Base-by-base conservation (phyloP, 1,140 invertebrate species). In the Cardiocondyla obscurior region DNA sequence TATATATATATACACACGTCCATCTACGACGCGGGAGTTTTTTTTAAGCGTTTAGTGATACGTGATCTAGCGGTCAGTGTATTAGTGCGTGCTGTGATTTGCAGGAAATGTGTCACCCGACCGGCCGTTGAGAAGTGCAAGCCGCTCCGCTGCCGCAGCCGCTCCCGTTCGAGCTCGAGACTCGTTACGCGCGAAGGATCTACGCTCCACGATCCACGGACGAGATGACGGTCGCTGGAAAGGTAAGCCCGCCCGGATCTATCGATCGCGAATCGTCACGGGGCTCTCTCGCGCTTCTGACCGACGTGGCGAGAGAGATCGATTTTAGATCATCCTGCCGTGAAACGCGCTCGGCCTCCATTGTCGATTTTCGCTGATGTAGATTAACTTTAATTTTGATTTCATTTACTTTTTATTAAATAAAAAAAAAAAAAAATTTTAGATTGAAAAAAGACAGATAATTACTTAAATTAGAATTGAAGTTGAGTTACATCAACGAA, bases 161-260 rank as follows among this genome's bases (percentile, higher is more conserved):
- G 74, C 62, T 69, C 62, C 74, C 62, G 39, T 77, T 77, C 33
- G 60, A 72, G 25, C 22, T 30, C 33, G 19, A 57, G 82, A 69
- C 82, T 83, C 74, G 51, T 49, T 58, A 82, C 69, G 84, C 30
- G 85, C 76, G 49, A 86, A 86, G 84, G 84, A 86, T 86, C 81
- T 81, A 70, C 67, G 28, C 73, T 86, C 51, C 70, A 57, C 55
- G 64, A 86, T 86, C 67, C 84, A 73, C 85, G 49, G 70, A 67
- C 53, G 69, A 86, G 70, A 86, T 88, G 86, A 88, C 86, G 51
- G 85, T 88, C 76, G 85, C 85, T 60, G 86, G 86, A 87, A 82
- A 88, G 86, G 86, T 88, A 58, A 87, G 44, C 53, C 22, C 77
- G 44, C 46, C 69, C 44, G 19, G 79, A 14, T 49, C 57, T 83